These are phyloP conservation scores for Galeopterus variegatus DNA, from an alignment of 2,113 vertebrate species.

Conservation along the genomic window DNA sequence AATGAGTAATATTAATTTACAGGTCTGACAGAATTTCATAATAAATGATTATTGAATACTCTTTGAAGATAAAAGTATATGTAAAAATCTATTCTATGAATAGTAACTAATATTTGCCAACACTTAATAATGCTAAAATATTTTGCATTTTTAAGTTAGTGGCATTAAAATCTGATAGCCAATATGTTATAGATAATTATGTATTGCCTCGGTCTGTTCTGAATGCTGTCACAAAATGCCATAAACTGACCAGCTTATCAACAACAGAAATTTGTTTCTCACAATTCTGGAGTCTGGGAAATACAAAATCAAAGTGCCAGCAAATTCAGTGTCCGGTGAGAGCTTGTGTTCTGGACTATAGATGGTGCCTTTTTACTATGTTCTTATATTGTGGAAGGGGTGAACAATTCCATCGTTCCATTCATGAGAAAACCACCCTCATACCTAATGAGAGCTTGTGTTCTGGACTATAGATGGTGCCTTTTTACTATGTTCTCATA, in stretches of 20 bases:
- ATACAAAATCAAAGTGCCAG: not conserved
- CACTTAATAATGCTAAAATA: not conserved
- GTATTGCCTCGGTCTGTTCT: not conserved
- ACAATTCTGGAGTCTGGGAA: not conserved
- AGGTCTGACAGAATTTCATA: not conserved
- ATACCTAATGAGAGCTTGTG: not conserved
- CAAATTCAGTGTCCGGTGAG: not conserved
- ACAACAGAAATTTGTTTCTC: not conserved
- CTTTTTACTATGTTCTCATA: not conserved
- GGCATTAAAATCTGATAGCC: not conserved
- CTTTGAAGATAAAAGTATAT: not conserved
- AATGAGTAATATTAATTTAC: not conserved
- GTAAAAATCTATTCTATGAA: not conserved
- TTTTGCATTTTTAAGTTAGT: not conserved
- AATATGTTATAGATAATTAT: not conserved
- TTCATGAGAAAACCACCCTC: too few relatives aligned
- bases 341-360: fast-evolving
- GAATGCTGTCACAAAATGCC: not conserved
- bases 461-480: fast-evolving
- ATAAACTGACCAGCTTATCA: not conserved
- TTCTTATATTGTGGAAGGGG: too few relatives aligned
- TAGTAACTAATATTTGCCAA: not conserved
- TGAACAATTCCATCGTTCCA: not conserved
- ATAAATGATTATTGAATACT: not conserved
- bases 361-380: not conserved